Base-by-base conservation (phyloP, 1,140 invertebrate genomes). In the Penaeus vannamei region DNA sequence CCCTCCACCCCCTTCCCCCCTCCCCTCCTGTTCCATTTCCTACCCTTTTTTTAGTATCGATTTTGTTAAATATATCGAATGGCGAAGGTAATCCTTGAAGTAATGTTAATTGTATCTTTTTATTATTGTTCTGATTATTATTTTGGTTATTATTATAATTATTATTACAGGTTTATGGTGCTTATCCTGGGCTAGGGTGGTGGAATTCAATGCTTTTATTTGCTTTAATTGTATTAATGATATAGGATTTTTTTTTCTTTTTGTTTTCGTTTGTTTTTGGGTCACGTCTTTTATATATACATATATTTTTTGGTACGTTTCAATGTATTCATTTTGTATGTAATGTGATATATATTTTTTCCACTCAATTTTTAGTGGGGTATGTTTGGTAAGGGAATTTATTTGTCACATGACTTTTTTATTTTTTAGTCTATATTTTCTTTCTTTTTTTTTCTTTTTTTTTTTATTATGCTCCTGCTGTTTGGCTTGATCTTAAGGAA, bases 141-240 rank as follows among this genome's bases (percentile, higher is more conserved):
- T 53, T 53, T 14, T 53, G 12, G 14, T 53, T 53, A 53, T 53
- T 53, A 53, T 53, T 53, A 53, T 53, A 61, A 60, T 62, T 46
- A 36, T 76, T 29, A 36, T 59, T 80, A 22, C 72, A 80, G 85
- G 85, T 53, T 53, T 53, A 23, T 60, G 85, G 85, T 86, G 85
- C 85, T 86, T 86, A 80, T 80, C 85, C 85, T 79, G n/a, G 76
- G 85, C 85, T 86, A 53, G 76, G 85, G 85, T 86, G 85, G 61
- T 80, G 85, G 85, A 86, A 86, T 86, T 64, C 85, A 79, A 53
- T 53, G 53, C 53, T 53, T 53, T 14, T 53, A 12, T 14, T 53
- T 53, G 53, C 53, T 53, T 53, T 53, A 53, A 53, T 53, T 53
- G 53, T 53, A 53, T 53, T 14, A 8, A 53, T 53, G 53, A 14